Base-by-base conservation (phyloP, 2,797 vertebrate species). In the Hippoglossus hippoglossus region DNA sequence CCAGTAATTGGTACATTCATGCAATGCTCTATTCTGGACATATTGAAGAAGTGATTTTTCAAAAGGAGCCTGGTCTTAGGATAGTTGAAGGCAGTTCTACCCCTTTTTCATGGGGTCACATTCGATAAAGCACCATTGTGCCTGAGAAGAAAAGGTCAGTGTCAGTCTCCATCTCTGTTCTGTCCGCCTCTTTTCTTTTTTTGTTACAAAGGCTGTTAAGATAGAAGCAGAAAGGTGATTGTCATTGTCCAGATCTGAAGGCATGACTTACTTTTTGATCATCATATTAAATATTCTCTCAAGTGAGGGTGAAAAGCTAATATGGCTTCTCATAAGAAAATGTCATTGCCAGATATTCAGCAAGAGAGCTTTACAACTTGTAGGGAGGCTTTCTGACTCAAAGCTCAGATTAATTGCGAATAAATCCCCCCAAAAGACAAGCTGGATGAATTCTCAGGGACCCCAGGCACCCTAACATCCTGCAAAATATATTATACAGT, bases 81-180 rank as follows among this genome's bases (percentile, higher is more conserved):
- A 52, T 60, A 26, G 34, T 41, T 56, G 50, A 68, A 62, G 16
- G 58, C 61, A 12, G 22, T 31, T 7, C 16, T 19, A 7, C 18
- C 65, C 73, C 53, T 50, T 72, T 76, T 72, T 63, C 55, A 69
- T 55, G 25, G 56, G 39, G 31, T 69, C 73, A 66, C 61, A 26
- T 80, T 72, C 62, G 58, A 80, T 72, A 73, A 83, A 78, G 71
- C 12, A 5, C 58, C 56, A 73, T 64, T 71, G 77, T 84, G 61
- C 36, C 19, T 22, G 22, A 46, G 44, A 46, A 46, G 44, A 16
- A 19, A 46, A 6, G 44, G 44, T 39, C 36, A 12, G n/a, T 39
- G 36, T 39, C 36, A 13, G 12, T 39, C 36, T 13, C 10, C 3
- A 39, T 39, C 12, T 39, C 12, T 39, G 36, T 39, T 39, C 12